A percentile compares a stretch with the other conserved stretches of the same genome.
Conservation (phyloP, 2,797 vertebrate genomes). For the Enteromius paludinosus region DNA sequence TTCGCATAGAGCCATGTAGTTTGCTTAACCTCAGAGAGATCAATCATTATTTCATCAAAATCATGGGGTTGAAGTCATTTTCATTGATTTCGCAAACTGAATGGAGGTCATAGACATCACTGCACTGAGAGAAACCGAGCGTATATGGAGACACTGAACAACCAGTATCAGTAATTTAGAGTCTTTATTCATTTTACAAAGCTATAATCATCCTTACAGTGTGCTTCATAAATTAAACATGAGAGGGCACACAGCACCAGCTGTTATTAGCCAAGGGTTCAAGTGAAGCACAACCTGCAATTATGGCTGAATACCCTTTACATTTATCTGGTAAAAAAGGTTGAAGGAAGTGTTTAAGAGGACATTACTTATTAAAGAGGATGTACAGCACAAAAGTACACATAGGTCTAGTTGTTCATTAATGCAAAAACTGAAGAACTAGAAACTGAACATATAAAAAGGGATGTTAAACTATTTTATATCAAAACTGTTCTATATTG, state of each 20-base stretch:
- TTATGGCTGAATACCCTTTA: not conserved
- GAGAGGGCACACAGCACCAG: conserved; percentile 23
- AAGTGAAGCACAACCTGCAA: not conserved
- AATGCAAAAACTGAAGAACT: not conserved
- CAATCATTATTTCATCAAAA: conserved; percentile 16
- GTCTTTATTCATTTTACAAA: conserved; percentile 38
- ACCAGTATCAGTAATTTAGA: conserved; percentile 35
- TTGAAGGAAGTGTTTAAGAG: conserved; percentile 6
- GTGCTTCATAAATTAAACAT: conserved; percentile 51
- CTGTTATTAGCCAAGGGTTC: conserved; percentile 22
- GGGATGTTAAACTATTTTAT: not conserved
- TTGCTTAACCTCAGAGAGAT: not conserved
- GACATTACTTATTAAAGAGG: conserved; percentile 6
- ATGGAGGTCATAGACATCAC: not conserved
- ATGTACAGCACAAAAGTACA: not conserved
- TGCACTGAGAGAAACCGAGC: not conserved
- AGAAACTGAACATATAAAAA: not conserved
- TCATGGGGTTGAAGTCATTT: not conserved
- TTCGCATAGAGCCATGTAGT: not conserved
- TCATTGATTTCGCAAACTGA: conserved; percentile 24
- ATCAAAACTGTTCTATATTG: not conserved
- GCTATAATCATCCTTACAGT: conserved; percentile 47
- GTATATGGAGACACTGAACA: not conserved
- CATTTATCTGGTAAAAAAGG: not conserved
- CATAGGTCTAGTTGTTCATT: not conserved